Conservation (phyloP, 2,888 invertebrate genomes). For the Empis livida region DNA sequence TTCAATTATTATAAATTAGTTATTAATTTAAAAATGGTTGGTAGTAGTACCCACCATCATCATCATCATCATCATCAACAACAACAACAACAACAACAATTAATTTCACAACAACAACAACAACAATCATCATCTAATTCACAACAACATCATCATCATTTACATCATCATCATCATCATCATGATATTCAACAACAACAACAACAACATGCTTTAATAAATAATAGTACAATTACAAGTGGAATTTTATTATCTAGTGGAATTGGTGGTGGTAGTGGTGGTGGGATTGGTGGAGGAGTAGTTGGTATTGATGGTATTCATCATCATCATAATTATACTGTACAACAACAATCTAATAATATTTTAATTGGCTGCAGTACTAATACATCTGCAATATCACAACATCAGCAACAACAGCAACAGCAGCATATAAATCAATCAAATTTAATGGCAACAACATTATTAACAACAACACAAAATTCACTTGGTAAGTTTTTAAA, state of each 20-base stretch:
- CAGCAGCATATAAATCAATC: not conserved
- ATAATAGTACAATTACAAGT: not conserved
- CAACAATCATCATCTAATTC: not conserved
- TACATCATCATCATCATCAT: slow-evolving; percentile 2
- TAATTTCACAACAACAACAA: slow-evolving; percentile 7
- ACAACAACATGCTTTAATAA: too few relatives aligned
- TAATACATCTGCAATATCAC: not conserved
- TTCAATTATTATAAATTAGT: too few relatives aligned
- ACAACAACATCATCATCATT: not conserved
- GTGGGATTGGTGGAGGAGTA: too few relatives aligned
- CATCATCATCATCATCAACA: slow-evolving; percentile 11
- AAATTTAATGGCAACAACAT: slow-evolving; percentile 6
- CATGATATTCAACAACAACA: not conserved
- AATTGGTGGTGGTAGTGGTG: not conserved
- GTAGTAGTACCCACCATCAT: slow-evolving; percentile 4
- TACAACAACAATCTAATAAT: slow-evolving; percentile 2
- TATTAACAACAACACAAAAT: slow-evolving; percentile 6
- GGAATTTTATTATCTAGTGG: slow-evolving; percentile 1
- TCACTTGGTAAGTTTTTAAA: slow-evolving; percentile 2
- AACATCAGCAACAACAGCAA: too few relatives aligned
- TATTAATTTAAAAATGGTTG: too few relatives aligned
- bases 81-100: slow-evolving; percentile 6
- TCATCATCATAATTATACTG: slow-evolving; percentile 5
- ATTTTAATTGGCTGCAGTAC: not conserved
- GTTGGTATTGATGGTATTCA: not conserved